Evolutionary conservation across 2,113 vertebrate species (phyloP).

Genomic region (Chelonoidis abingdonii): DNA sequence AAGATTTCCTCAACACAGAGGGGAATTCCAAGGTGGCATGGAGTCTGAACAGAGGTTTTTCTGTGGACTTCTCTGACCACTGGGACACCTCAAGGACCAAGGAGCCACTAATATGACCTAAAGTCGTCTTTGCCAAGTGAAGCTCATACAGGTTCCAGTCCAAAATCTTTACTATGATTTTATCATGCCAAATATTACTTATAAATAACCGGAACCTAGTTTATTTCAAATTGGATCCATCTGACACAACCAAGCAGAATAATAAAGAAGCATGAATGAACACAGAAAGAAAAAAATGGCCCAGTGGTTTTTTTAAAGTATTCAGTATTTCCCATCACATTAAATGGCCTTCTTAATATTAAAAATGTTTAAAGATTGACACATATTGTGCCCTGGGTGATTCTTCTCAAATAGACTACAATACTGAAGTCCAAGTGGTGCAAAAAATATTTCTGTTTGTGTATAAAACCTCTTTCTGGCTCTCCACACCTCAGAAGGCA

Average conservation of each 20-base stretch:
- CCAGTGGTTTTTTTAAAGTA: background rate
- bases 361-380: background rate
- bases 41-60: background rate
- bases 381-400: accelerated
- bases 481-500: background rate
- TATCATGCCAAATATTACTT: background rate
- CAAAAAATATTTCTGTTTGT: background rate
- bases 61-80: background rate
- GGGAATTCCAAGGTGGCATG: background rate
- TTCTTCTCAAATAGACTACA: background rate
- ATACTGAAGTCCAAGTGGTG: background rate
- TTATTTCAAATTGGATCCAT: background rate
- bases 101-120: background rate
- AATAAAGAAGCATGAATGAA: background rate
- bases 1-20: background rate
- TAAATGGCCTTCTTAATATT: background rate
- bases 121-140: background rate
- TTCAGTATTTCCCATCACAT: background rate
- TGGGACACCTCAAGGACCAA: background rate
- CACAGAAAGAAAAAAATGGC: background rate
- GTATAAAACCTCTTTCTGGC: background rate
- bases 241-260: background rate
- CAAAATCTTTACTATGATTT: background rate
- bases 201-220: background rate
- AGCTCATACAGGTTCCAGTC: background rate